Base-by-base conservation (phyloP, 2,888 invertebrate species). In the Criorhina ranunculi region DNA sequence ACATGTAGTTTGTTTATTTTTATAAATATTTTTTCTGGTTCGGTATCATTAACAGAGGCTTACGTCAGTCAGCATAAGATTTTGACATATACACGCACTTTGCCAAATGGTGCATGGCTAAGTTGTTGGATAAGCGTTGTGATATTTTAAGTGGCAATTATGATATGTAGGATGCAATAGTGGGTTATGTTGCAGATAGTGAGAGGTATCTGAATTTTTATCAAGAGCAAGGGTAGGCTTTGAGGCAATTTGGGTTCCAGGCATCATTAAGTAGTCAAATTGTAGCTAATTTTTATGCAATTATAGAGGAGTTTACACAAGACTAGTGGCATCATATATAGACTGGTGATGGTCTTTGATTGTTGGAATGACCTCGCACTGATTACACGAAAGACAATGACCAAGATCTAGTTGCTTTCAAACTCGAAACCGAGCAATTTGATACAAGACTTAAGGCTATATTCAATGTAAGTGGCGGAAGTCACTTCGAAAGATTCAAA, bases 81-180 rank as follows among this genome's bases (percentile, higher is more conserved):
- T 59, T 59, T 59, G 57, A 59, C 57, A n/a, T n/a, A n/a, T n/a
- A n/a, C n/a, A 59, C 57, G 40, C 31, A 15, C n/a, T 19, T 4
- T 1, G 8, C 5, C 44, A 49, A 70, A 70, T 70, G 70, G 37
- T 70, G 70, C 70, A 70, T 70, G 35, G 46, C 59, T 37, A 70
- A 31, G 24, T 46, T 0, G 69, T 15, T 24, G 42, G 5, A 44
- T 12, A n/a, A 12, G 17, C 49, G 46, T n/a, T 15, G 17, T 29
- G 44, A 31, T 40, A 44, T 33, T 55, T 33, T 35, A 44, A 57
- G 12, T 66, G n/a, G 11, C 31, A 51, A 37, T 59, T 40, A 11
- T 15, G 46, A 15, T 19, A 57, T 9, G 11, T 15, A 12, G 9
- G 37, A 67, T 67, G 66, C 17, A 60, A 60, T 72, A 11, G 53